Evolutionary conservation across 2,888 invertebrate species (phyloP).

Genomic region (Tetropium fuscum): DNA sequence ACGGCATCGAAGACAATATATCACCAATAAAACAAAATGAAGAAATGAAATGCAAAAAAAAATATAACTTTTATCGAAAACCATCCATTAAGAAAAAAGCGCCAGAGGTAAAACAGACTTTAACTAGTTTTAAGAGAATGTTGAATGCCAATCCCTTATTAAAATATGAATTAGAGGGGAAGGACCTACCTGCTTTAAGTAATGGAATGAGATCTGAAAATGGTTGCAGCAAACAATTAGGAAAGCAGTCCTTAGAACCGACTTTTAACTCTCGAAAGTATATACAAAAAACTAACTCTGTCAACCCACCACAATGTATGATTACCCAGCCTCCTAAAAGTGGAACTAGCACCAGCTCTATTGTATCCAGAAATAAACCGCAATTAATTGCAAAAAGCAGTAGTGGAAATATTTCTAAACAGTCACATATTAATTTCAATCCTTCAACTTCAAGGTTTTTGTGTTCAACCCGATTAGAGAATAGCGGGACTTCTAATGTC

Average conservation of each 20-base stretch:
- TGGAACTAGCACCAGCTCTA: not conserved
- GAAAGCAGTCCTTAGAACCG: conserved; percentile 23
- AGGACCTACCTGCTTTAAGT: conserved; percentile 14
- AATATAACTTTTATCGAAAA: conserved; percentile 40
- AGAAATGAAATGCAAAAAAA: too few species aligned
- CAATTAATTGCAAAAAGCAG: not conserved
- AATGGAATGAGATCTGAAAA: not conserved
- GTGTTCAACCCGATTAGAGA: conserved; percentile 14
- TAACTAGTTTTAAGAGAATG: conserved; percentile 53
- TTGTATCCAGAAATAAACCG: conserved; percentile 11
- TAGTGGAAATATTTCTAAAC: not conserved
- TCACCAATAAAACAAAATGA: too few species aligned
- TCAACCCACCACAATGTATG: conserved; percentile 8
- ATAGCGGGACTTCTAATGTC: not conserved
- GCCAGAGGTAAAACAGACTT: conserved; percentile 54
- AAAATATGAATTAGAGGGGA: conserved; percentile 40
- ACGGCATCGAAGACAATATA: too few species aligned
- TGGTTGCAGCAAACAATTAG: conserved; percentile 9
- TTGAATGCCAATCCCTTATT: conserved; percentile 52
- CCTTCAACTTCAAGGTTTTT: conserved; percentile 7
- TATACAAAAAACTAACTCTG: conserved; percentile 9
- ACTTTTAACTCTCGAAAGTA: conserved; percentile 17
- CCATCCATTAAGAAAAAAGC: conserved; percentile 42
- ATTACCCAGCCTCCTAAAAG: not conserved
- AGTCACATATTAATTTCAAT: conserved; percentile 2